Base-by-base conservation (phyloP, 1,140 invertebrate species). In the Drosophila novamexicana region DNA sequence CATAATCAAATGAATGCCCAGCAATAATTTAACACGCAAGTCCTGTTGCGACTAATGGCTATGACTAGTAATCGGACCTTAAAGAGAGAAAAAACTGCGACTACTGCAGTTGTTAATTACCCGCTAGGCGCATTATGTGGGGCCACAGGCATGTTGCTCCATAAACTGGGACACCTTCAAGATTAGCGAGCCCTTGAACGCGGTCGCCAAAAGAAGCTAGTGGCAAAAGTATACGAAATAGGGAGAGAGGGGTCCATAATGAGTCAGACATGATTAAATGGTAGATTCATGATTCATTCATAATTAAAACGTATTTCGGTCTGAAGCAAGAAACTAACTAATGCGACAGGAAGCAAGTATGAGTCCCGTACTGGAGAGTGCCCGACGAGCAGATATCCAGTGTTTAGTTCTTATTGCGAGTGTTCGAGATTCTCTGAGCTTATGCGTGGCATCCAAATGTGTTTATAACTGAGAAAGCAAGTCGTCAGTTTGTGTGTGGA, bases 51-150 rank as follows among this genome's bases (percentile, higher is more conserved):
- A 59, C 72, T 80, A 84, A 84, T 83, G 80, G 62, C 80, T 69
- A 81, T 63, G 81, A 70, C 77, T 67, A 68, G 71, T 71, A 83
- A 82, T 79, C 75, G 74, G 64, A 42, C 57, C 53, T 66, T 10
- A 29, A 29, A 32, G n/a, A n/a, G 36, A 29, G 53, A 49, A 36
- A 50, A 74, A 70, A 58, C 52, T 74, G 68, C 68, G 47, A 54
- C 74, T 74, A 52, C 74, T 84, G 81, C 81, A 84, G 77, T 84
- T 84, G 77, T 81, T 84, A 84, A 84, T 84, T 84, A 84, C 65
- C 69, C 59, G 75, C 77, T 85, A 85, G 81, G 79, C 81, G 81
- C 81, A 84, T 85, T 83, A 80, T 84, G 68, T 75, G 45, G 56
- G 64, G 56, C 58, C 64, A 29, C 47, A 52, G 78, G 52, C 78